Conservation (phyloP, 1,140 invertebrate genomes). For the Trissolcus basalis region DNA sequence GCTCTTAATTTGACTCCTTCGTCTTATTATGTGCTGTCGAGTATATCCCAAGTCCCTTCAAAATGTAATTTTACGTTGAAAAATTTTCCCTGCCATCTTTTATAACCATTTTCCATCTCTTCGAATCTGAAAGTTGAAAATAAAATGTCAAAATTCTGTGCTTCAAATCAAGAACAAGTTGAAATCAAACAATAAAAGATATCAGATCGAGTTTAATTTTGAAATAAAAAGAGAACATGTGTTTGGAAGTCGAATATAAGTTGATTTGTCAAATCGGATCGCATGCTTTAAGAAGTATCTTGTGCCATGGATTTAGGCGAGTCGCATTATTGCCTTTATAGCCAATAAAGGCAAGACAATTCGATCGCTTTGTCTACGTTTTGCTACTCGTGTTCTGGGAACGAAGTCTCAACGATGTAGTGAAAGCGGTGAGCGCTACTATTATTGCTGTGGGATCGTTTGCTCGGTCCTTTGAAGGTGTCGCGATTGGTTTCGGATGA, state of each 20-base stretch:
- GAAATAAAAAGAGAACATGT: no score
- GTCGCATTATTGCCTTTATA: conserved; percentile 75
- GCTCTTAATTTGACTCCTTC: conserved; percentile 51
- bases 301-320: conserved; percentile 64
- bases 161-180: no score
- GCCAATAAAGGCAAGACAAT: conserved; percentile 71
- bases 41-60: conserved; percentile 6
- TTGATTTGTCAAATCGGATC: no score
- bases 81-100: no score
- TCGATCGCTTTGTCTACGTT: conserved; percentile 54
- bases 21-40: conserved; percentile 21
- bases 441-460: conserved; percentile 69
- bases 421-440: conserved; percentile 49
- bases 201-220: no score
- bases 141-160: no score
- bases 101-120: no score
- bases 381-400: conserved; percentile 37
- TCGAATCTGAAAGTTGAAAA: no score
- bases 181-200: no score
- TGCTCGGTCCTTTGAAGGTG: conserved; percentile 68
- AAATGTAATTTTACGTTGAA: neutral
- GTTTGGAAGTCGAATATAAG: no score
- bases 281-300: conserved; percentile 11
- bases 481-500: conserved; percentile 74
- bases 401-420: conserved; percentile 32